phyloP scores from a whole-genome alignment of 1,140 invertebrate genomes.

The Orchestia grillus region DNA sequence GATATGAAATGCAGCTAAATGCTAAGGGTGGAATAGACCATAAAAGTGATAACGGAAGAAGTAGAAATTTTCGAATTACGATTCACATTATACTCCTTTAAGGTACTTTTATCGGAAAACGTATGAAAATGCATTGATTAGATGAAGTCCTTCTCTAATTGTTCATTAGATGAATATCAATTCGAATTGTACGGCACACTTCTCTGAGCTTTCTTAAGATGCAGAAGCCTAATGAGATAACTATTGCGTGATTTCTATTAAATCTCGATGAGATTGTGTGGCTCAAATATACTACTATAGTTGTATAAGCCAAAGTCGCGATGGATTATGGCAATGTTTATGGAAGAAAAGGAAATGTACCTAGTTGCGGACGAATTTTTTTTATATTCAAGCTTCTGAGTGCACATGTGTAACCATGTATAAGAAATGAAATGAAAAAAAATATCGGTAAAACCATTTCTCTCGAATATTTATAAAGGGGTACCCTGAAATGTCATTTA shows the following conservation, averaged over 20 bases:
- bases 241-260: background rate
- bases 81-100: background rate
- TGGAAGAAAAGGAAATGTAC: background rate
- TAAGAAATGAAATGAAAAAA: no score
- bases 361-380: background rate
- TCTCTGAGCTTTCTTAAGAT: background rate
- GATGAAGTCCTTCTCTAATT: no score
- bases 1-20: no score
- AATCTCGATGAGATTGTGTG: background rate
- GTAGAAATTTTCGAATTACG: background rate
- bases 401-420: no score
- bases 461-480: background rate
- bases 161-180: no score
- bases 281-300: background rate
- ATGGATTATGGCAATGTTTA: background rate
- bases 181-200: background rate
- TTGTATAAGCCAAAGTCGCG: background rate
- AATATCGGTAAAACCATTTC: no score
- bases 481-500: no score
- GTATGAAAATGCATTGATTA: background rate
- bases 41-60: background rate
- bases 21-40: background rate
- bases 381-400: no score
- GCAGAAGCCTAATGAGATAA: background rate
- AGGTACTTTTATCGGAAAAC: background rate